phyloP scores from a whole-genome alignment of 1,140 invertebrate species.

The Globodera ellingtonae region DNA sequence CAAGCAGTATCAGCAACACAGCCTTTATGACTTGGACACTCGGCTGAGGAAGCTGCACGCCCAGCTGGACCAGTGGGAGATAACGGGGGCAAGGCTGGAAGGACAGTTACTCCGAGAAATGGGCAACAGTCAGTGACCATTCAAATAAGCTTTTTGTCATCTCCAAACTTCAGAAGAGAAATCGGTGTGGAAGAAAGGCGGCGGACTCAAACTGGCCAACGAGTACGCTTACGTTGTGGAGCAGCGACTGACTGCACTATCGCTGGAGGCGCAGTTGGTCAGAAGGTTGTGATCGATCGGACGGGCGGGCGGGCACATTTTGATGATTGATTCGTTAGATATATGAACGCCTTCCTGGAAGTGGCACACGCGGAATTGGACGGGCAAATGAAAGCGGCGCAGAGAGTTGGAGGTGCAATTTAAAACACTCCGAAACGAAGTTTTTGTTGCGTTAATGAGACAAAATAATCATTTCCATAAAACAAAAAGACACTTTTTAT shows the following conservation, averaged over 20 bases:
- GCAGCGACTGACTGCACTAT: slow-evolving; percentile 16
- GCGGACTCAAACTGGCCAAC: background rate
- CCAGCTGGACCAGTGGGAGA: slow-evolving; percentile 26
- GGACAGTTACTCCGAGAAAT: slow-evolving; percentile 23
- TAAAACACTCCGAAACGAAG: too few relatives aligned
- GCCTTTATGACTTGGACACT: slow-evolving; percentile 24
- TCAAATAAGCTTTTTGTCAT: background rate
- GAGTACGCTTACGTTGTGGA: slow-evolving; percentile 20
- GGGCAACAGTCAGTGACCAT: background rate
- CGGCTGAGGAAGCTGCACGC: slow-evolving; percentile 21
- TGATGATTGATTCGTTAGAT: background rate
- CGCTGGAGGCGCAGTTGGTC: slow-evolving; percentile 14
- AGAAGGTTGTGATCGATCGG: background rate
- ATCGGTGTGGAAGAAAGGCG: slow-evolving; percentile 22
- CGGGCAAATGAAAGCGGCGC: slow-evolving; percentile 9
- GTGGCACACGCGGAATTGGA: slow-evolving; percentile 24
- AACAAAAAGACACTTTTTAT: too few relatives aligned
- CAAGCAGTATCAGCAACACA: slow-evolving; percentile 7
- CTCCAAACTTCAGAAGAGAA: background rate
- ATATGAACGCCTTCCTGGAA: slow-evolving; percentile 19
- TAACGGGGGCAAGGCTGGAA: slow-evolving; percentile 22
- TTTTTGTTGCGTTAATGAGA: too few relatives aligned
- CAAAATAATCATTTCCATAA: too few relatives aligned
- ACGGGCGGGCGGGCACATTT: background rate
- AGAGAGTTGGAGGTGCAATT: background rate